Percentiles rank a stretch among this genome's conserved stretches.
Conservation (phyloP, 2,797 vertebrate genomes). For the Xiphophorus birchmanni region DNA sequence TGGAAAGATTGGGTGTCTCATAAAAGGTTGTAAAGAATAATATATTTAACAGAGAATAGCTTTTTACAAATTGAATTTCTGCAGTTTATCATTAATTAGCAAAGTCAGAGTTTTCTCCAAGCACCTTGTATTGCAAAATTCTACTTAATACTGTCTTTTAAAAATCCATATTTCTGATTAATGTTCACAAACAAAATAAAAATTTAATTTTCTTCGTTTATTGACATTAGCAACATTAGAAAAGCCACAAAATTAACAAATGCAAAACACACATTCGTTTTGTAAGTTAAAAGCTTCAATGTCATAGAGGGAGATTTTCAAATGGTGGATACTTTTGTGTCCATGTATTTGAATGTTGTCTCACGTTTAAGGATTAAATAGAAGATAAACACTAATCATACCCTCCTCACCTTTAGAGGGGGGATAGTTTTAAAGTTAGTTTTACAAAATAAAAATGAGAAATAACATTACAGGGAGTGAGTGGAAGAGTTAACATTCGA, state of each 20-base stretch:
- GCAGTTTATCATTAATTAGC: conserved; percentile 1
- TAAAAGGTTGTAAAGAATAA: conserved; percentile 12
- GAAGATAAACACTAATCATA: background rate
- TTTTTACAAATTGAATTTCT: conserved; percentile 15
- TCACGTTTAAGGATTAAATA: background rate
- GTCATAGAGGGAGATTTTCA: background rate
- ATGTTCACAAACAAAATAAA: background rate
- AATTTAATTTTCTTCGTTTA: background rate
- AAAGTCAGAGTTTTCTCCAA: background rate
- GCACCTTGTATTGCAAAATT: background rate
- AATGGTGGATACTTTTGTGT: background rate
- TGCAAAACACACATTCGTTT: background rate
- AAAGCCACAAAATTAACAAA: background rate
- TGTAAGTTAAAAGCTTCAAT: background rate
- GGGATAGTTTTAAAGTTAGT: background rate
- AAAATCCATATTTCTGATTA: background rate
- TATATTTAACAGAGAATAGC: conserved; percentile 4
- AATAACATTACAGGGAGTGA: background rate
- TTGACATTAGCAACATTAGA: background rate
- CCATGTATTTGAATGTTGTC: background rate
- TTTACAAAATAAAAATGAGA: background rate
- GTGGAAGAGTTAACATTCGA: background rate
- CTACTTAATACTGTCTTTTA: background rate
- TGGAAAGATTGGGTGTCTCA: conserved; percentile 10
- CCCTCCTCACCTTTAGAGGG: background rate